Conservation (phyloP, 2,113 vertebrate species). For the Syrrhaptes paradoxus region DNA sequence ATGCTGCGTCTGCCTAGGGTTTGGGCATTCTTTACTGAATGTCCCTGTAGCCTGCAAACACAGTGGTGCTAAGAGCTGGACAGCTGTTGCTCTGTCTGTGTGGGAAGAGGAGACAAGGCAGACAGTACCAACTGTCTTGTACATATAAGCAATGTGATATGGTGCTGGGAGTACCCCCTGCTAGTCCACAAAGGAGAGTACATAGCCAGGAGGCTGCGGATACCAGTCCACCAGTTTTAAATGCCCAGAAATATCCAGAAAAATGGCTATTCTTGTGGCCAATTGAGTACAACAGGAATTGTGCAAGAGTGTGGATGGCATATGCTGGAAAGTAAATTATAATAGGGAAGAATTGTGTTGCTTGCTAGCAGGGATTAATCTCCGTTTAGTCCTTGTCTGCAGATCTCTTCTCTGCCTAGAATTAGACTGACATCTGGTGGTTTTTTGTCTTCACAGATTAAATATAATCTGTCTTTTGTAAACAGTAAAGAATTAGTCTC, state of each 20-base stretch:
- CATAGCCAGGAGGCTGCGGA: neutral
- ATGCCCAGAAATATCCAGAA: neutral
- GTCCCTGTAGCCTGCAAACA: neutral
- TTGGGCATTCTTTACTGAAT: neutral
- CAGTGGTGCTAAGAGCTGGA: neutral
- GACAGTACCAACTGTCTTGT: neutral
- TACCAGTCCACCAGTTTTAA: neutral
- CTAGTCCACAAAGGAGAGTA: neutral
- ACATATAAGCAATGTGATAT: neutral
- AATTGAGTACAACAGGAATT: neutral
- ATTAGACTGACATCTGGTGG: conserved; percentile 65
- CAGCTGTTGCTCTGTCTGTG: neutral
- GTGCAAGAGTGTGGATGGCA: neutral
- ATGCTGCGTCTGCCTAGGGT: neutral
- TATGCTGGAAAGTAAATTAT: neutral
- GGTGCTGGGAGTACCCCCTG: neutral
- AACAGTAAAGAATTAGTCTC: neutral
- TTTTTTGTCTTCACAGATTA: conserved; percentile 33
- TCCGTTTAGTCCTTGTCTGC: conserved; percentile 33
- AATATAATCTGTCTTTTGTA: conserved; percentile 38
- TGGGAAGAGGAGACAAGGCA: neutral
- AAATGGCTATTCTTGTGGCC: neutral
- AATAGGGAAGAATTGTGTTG: neutral
- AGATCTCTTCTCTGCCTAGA: conserved; percentile 27
- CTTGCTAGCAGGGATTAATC: conserved; percentile 2